Conservation (phyloP, 2,797 vertebrate genomes). For the Uromys caudimaculatus region DNA sequence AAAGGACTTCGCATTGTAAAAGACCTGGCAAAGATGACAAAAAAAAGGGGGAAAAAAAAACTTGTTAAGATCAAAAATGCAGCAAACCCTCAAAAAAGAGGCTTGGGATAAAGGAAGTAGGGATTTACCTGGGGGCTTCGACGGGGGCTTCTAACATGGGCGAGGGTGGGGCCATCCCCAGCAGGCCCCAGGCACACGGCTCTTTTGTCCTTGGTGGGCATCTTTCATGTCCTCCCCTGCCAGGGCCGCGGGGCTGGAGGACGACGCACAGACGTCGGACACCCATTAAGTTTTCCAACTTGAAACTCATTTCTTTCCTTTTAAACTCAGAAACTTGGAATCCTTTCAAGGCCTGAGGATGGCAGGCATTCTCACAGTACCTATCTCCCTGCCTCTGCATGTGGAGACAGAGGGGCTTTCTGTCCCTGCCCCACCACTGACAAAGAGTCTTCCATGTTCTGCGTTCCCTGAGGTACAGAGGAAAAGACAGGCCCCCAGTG, state of each 20-base stretch:
- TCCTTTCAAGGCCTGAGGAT: conserved; percentile 70
- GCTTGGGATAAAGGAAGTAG: conserved; percentile 78
- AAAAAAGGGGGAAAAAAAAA: conserved; percentile 77
- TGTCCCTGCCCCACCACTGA: not conserved
- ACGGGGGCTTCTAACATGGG: conserved; percentile 83
- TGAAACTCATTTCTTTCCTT: conserved; percentile 75
- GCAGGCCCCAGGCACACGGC: conserved; percentile 70
- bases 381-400: not conserved
- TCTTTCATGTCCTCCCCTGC: conserved; percentile 77
- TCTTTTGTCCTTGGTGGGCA: conserved; percentile 68
- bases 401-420: not conserved
- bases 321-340: conserved; percentile 74
- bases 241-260: conserved; percentile 63
- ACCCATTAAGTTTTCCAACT: conserved; percentile 68
- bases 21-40: conserved; percentile 85
- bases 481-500: not conserved
- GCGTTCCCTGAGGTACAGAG: not conserved
- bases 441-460: not conserved
- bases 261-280: conserved; percentile 56
- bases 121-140: conserved; percentile 79
- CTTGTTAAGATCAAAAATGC: conserved; percentile 87
- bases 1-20: conserved; percentile 85
- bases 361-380: not conserved
- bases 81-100: conserved; percentile 84
- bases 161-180: conserved; percentile 59